Conservation (phyloP, 2,797 vertebrate species). For the Parambassis ranga region DNA sequence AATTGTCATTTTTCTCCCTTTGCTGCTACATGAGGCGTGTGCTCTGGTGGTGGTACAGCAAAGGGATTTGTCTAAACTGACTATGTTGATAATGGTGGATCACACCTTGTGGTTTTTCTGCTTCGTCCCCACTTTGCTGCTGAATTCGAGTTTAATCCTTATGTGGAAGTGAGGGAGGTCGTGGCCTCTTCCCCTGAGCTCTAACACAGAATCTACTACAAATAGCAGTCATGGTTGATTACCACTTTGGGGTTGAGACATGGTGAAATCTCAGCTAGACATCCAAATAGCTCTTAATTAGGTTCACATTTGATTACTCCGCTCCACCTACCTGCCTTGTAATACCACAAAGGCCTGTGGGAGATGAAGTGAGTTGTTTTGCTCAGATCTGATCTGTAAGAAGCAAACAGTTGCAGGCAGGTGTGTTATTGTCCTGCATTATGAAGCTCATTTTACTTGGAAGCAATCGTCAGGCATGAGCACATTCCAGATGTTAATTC, state of each 20-base stretch:
- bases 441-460: conserved; percentile 42
- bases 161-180: conserved; percentile 30
- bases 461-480: conserved; percentile 40
- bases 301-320: conserved; percentile 56
- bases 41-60: conserved; percentile 17
- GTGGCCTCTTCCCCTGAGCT: conserved; percentile 11
- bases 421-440: conserved; percentile 13
- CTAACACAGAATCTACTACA: conserved; percentile 21
- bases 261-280: conserved; percentile 62
- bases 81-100: conserved; percentile 48
- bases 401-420: conserved; percentile 7
- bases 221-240: conserved; percentile 60
- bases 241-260: conserved; percentile 40
- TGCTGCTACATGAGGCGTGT: conserved; percentile 24
- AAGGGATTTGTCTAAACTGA: conserved; percentile 62
- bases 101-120: conserved; percentile 47
- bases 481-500: conserved; percentile 52
- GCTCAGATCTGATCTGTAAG: conserved; percentile 32
- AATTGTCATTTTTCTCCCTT: conserved; percentile 60
- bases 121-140: neutral
- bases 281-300: conserved; percentile 55
- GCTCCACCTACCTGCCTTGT: conserved; percentile 25
- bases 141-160: conserved; percentile 34
- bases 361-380: conserved; percentile 14
- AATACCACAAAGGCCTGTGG: neutral